These are phyloP conservation scores for Sinhomidia bicolor DNA, from an alignment of 2,888 invertebrate genomes.

Conservation along the genomic window DNA sequence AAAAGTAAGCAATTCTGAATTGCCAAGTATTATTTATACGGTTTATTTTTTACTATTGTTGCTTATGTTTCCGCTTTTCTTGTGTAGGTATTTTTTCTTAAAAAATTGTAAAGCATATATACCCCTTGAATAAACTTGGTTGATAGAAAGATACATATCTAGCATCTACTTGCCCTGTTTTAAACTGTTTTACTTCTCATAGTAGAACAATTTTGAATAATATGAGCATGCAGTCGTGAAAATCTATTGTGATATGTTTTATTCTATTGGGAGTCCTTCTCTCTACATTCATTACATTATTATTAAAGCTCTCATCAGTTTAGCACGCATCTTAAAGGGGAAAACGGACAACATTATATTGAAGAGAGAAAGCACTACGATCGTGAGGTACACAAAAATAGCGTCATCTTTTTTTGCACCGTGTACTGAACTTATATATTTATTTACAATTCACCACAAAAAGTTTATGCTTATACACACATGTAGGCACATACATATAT, in stretches of 20 bases:
- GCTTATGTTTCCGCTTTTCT: too few relatives aligned
- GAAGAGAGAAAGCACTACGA: neutral
- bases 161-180: too few relatives aligned
- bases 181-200: neutral
- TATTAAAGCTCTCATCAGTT: constrained; percentile 21
- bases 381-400: neutral
- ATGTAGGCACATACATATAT: neutral
- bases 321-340: constrained; percentile 39
- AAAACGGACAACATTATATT: neutral
- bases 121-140: too few relatives aligned
- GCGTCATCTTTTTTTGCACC: neutral
- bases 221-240: constrained; percentile 4
- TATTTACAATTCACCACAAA: neutral
- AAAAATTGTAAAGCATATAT: too few relatives aligned
- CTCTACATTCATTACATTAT: constrained; percentile 46
- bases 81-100: too few relatives aligned
- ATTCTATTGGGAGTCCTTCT: constrained; percentile 50
- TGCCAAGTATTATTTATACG: too few relatives aligned
- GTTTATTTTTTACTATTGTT: too few relatives aligned
- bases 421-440: neutral
- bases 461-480: neutral
- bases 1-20: too few relatives aligned
- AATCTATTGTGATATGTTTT: constrained; percentile 39
- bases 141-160: too few relatives aligned
- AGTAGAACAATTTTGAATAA: neutral